Evolutionary conservation across 2,113 vertebrate species (phyloP).

Genomic region (Hystrix cristata): DNA sequence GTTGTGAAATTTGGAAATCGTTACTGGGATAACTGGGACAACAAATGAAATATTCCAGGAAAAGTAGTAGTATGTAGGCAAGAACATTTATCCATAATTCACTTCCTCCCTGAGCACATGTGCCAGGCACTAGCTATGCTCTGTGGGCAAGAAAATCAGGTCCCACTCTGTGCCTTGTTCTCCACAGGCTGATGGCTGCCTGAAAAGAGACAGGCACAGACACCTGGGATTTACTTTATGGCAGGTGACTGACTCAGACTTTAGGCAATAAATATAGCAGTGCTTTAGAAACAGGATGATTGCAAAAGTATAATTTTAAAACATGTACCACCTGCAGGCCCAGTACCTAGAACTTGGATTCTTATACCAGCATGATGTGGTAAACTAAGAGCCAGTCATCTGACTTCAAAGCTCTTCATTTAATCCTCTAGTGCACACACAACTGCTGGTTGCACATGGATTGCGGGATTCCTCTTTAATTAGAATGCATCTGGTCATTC

Average conservation of each 20-base stretch:
- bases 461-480: background rate
- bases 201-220: background rate
- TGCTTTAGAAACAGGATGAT: background rate
- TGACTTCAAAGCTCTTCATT: background rate
- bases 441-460: rapidly evolving
- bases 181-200: background rate
- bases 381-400: background rate
- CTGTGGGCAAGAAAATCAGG: background rate
- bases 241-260: background rate
- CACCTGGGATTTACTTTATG: background rate
- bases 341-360: background rate
- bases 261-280: background rate
- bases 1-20: background rate
- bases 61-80: background rate
- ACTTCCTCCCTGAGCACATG: background rate
- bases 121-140: background rate
- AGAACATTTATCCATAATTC: background rate
- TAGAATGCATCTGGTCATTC: background rate
- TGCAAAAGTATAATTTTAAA: background rate
- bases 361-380: background rate
- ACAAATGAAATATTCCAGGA: background rate
- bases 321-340: background rate
- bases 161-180: background rate
- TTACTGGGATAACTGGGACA: background rate
- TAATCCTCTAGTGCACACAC: background rate